These are phyloP conservation scores for Lepisosteus osseus DNA, from an alignment of 2,113 vertebrate genomes.

Conservation along the genomic window DNA sequence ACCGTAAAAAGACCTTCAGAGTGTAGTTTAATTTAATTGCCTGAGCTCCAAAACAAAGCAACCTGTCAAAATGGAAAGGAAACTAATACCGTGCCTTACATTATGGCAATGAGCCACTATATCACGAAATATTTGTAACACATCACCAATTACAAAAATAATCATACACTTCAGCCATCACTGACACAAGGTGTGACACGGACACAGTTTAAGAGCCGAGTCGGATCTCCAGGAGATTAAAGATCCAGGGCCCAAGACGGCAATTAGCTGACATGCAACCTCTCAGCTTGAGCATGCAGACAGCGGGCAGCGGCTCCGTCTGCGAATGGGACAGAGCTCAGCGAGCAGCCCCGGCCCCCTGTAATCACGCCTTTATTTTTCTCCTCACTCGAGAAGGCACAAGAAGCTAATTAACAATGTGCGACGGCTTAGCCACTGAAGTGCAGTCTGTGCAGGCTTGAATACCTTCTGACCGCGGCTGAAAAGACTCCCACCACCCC, in stretches of 20 bases:
- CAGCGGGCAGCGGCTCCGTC: background rate
- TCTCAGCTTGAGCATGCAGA: background rate
- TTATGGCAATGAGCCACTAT: no score
- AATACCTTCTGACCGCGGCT: background rate
- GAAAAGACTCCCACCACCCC: constrained; percentile 2
- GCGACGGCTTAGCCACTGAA: constrained; percentile 9
- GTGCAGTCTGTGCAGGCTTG: constrained; percentile 11
- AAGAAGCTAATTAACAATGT: constrained; percentile 18
- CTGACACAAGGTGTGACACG: no score
- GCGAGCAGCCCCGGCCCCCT: no score
- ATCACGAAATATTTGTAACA: no score
- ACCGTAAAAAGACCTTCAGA: no score
- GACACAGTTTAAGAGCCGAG: background rate
- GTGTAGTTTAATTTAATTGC: no score
- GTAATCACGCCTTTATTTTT: background rate
- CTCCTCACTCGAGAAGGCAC: background rate
- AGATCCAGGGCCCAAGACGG: background rate
- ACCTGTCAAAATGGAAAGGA: no score
- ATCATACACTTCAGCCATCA: no score
- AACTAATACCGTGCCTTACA: no score
- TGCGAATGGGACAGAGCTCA: background rate
- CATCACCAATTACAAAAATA: no score
- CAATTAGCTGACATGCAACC: constrained; percentile 8
- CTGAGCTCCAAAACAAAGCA: no score
- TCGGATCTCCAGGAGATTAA: constrained; percentile 9